Conservation (phyloP, 1,140 invertebrate species). For the Euschistus heros region DNA sequence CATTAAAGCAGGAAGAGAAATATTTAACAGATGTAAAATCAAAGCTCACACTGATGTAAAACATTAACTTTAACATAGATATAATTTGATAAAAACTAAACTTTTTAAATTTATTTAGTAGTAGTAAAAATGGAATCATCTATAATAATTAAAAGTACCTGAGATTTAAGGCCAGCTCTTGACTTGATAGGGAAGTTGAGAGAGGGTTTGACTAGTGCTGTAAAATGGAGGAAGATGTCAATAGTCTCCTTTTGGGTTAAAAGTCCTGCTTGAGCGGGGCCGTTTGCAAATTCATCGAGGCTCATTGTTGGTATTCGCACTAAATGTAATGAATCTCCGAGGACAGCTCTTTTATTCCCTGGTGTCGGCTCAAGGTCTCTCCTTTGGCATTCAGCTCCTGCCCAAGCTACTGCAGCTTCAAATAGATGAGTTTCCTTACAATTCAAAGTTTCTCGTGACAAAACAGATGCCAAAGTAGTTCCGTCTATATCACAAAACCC, state of each 20-base stretch:
- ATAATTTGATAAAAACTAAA: no score
- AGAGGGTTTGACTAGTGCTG: constrained; percentile 67
- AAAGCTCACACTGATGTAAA: no score
- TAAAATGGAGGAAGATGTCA: constrained; percentile 83
- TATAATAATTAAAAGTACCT: constrained; percentile 42
- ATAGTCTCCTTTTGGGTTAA: constrained; percentile 81
- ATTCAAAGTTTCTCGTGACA: constrained; percentile 78
- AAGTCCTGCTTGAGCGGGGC: constrained; percentile 77
- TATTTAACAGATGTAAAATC: no score
- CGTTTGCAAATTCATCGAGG: constrained; percentile 82
- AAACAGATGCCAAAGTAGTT: constrained; percentile 74
- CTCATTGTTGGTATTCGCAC: constrained; percentile 84
- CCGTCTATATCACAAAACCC: constrained; percentile 86
- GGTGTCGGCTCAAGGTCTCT: constrained; percentile 61
- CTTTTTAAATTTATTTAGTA: no score
- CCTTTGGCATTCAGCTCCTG: constrained; percentile 68
- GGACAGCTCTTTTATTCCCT: constrained; percentile 50
- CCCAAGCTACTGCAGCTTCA: constrained; percentile 82
- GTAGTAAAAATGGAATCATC: no score
- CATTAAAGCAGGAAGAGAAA: no score
- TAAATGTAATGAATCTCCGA: constrained; percentile 69
- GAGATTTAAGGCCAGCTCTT: constrained; percentile 74
- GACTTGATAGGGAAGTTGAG: constrained; percentile 70
- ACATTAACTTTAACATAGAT: no score
- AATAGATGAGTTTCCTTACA: constrained; percentile 83